A percentile compares a stretch with the other conserved stretches of the same genome.
Evolutionary conservation across 2,797 vertebrate species (phyloP).

Genomic region (Pangasius macronema): DNA sequence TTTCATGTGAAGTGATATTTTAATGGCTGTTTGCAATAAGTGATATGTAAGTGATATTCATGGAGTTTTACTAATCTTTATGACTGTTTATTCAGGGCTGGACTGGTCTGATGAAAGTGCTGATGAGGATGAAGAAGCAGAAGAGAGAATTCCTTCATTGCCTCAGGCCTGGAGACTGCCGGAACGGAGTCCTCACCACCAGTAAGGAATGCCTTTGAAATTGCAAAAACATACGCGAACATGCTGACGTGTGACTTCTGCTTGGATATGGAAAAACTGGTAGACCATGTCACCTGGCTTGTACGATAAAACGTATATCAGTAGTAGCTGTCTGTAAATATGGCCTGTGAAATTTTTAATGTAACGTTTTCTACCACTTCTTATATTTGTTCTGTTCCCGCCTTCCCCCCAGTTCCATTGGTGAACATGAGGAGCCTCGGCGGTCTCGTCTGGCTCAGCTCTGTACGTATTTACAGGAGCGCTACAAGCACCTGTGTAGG

Average conservation of each 20-base stretch:
- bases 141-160: conserved; percentile 81
- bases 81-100: conserved; percentile 76
- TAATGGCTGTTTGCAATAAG: background rate
- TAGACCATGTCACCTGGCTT: background rate
- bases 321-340: background rate
- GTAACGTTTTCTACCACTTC: background rate
- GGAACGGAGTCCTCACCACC: conserved; percentile 79
- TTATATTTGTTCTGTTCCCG: background rate
- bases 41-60: background rate
- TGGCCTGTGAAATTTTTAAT: no score
- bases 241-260: background rate
- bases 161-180: conserved; percentile 85
- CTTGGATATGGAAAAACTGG: background rate
- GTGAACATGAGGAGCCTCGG: conserved; percentile 80
- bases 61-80: background rate
- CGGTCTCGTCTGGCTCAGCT: conserved; percentile 90
- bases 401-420: conserved; percentile 70
- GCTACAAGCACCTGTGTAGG: conserved; percentile 98
- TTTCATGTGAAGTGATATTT: background rate
- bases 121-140: conserved; percentile 84
- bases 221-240: no score
- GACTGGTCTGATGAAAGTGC: conserved; percentile 99
- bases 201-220: conserved; percentile 61
- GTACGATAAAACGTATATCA: background rate
- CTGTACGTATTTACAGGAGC: conserved; percentile 97